Conservation (phyloP, 2,888 invertebrate species). For the Sthenelais limicola region DNA sequence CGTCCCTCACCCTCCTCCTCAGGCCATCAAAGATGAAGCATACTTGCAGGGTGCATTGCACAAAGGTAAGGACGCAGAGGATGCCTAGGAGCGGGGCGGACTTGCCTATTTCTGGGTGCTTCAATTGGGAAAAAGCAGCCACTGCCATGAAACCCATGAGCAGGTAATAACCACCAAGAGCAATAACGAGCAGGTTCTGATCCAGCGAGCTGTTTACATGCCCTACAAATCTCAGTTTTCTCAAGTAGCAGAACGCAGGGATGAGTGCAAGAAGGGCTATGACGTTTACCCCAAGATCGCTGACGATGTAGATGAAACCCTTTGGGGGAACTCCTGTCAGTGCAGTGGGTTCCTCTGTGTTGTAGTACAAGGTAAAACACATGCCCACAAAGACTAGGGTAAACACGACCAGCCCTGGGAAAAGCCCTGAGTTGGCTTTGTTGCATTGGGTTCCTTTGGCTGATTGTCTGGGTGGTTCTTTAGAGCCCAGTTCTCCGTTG, state of each 20-base stretch:
- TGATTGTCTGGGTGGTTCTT: too few species aligned
- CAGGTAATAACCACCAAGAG: constrained; percentile 38
- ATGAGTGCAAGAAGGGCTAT: constrained; percentile 18
- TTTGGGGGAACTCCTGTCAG: neutral
- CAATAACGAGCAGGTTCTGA: constrained; percentile 38
- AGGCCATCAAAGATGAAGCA: constrained; percentile 67
- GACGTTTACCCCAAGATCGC: constrained; percentile 18
- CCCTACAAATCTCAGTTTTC: constrained; percentile 11
- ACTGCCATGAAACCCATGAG: constrained; percentile 28
- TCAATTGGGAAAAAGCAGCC: constrained; percentile 2
- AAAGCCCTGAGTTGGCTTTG: constrained; percentile 34
- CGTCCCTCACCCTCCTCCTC: constrained; percentile 54
- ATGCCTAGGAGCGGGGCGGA: constrained; percentile 16
- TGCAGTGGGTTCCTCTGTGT: neutral
- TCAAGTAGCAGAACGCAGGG: constrained; percentile 27
- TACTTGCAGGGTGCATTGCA: constrained; percentile 57
- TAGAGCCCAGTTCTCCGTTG: neutral
- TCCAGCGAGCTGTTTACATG: constrained; percentile 12
- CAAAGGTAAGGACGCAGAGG: constrained; percentile 15
- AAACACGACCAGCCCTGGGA: constrained; percentile 25
- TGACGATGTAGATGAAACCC: constrained; percentile 22
- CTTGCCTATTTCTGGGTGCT: neutral
- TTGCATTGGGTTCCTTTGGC: constrained; percentile 11
- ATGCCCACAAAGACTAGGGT: constrained; percentile 31
- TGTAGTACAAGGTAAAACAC: constrained; percentile 28